Conservation (phyloP, 1,140 invertebrate genomes). For the Rhyacophila brunnea region DNA sequence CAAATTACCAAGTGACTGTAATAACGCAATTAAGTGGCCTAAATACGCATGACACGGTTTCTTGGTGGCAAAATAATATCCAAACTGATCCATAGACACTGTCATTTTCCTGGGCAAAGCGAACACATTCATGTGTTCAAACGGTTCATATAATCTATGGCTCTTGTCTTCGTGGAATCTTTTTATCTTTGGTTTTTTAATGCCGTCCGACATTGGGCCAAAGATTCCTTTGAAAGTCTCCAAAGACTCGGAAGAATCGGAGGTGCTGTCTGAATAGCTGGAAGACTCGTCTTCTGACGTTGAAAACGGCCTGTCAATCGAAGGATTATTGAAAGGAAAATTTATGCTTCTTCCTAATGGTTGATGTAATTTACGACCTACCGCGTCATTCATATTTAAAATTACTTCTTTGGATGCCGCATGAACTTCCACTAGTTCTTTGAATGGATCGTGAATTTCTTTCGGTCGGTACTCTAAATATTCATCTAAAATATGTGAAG, state of each 20-base stretch:
- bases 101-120: conserved; percentile 34
- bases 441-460: too few relatives aligned
- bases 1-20: conserved; percentile 6
- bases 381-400: too few relatives aligned
- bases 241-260: too few relatives aligned
- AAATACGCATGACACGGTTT: conserved; percentile 45
- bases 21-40: conserved; percentile 37
- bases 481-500: too few relatives aligned
- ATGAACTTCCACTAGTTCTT: too few relatives aligned
- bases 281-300: too few relatives aligned
- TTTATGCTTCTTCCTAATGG: too few relatives aligned
- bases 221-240: conserved; percentile 13
- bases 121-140: conserved; percentile 26
- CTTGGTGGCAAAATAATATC: conserved; percentile 43
- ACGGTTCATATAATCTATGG: conserved; percentile 17
- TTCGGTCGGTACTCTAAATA: too few relatives aligned
- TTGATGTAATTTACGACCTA: too few relatives aligned
- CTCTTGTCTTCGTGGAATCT: conserved; percentile 5
- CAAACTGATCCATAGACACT: conserved; percentile 40
- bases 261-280: background rate
- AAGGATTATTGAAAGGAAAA: too few relatives aligned
- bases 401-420: too few relatives aligned
- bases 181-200: conserved; percentile 6
- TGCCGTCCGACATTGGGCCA: background rate
- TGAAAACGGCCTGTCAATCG: too few relatives aligned